These are phyloP conservation scores for Leptatherina wallacei DNA, from an alignment of 2,797 vertebrate genomes.

Conservation along the genomic window DNA sequence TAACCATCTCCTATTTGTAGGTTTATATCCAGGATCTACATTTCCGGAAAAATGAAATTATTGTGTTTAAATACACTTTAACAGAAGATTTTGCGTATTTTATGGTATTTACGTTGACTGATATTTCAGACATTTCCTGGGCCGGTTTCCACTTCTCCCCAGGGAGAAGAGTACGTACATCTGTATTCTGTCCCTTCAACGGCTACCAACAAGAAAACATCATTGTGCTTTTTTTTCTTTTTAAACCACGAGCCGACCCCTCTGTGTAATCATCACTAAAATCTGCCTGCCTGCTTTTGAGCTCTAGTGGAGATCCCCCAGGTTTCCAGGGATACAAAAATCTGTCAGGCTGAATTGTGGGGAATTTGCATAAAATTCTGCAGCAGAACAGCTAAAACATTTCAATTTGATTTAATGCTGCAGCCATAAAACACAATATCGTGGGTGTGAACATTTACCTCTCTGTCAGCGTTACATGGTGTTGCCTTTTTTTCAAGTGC, in stretches of 20 bases:
- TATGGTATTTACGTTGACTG: background rate
- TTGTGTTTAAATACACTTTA: background rate
- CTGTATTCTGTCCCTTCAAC: background rate
- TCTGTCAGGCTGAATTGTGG: constrained; percentile 22
- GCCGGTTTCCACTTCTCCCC: background rate
- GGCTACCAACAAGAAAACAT: background rate
- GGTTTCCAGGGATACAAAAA: constrained; percentile 33
- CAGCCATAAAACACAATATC: constrained; percentile 31
- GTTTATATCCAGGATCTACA: background rate
- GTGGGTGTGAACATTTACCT: constrained; percentile 30
- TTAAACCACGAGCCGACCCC: background rate
- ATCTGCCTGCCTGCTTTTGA: constrained; percentile 11
- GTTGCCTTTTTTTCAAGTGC: constrained; percentile 8
- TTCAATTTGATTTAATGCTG: constrained; percentile 38
- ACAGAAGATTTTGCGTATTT: background rate
- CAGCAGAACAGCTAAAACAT: constrained; percentile 22
- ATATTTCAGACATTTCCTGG: background rate
- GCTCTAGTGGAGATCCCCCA: constrained; percentile 2
- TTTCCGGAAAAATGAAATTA: background rate
- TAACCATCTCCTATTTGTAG: background rate
- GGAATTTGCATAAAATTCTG: constrained; percentile 26
- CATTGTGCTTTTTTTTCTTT: background rate
- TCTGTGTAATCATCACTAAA: constrained; percentile 18
- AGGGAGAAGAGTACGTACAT: background rate
- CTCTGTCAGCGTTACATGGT: constrained; percentile 22